A percentile compares a stretch with the other conserved stretches of the same genome.
Evolutionary conservation across 2,113 vertebrate species (phyloP).

Genomic region (Platysteira castanea): DNA sequence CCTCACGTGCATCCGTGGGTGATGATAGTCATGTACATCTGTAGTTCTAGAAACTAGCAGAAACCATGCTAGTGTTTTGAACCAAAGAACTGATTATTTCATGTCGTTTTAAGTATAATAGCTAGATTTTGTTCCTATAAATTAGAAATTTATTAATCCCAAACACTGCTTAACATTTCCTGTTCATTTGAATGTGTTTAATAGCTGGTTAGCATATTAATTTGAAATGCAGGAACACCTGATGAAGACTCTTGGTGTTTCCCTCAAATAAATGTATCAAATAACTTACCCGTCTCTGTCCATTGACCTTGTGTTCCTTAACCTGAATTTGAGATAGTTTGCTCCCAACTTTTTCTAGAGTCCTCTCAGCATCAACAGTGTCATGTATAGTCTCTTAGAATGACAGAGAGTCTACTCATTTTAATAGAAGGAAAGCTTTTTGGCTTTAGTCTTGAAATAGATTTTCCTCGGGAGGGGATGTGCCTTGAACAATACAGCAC

Average conservation of each 20-base stretch:
- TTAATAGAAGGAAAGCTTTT: neutral
- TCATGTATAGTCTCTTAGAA: neutral
- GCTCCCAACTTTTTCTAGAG: neutral
- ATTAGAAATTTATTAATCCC: neutral
- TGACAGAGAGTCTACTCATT: neutral
- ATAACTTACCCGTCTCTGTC: neutral
- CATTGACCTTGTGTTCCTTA: neutral
- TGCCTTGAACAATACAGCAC: neutral
- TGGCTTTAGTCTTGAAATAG: neutral
- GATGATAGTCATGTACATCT: neutral
- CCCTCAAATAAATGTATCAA: neutral
- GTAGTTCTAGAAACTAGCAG: neutral
- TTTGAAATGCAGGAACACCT: neutral
- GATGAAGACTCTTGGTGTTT: neutral
- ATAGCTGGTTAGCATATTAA: neutral
- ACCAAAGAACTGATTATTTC: neutral
- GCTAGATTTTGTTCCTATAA: neutral
- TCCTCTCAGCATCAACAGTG: neutral
- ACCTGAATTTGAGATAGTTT: neutral
- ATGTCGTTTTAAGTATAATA: neutral
- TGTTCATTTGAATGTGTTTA: neutral
- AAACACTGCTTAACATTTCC: neutral
- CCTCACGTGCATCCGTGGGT: accelerated
- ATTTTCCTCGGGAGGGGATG: neutral
- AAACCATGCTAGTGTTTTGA: neutral